Base-by-base conservation (phyloP, 2,888 invertebrate species). In the Vesta saturnalis region DNA sequence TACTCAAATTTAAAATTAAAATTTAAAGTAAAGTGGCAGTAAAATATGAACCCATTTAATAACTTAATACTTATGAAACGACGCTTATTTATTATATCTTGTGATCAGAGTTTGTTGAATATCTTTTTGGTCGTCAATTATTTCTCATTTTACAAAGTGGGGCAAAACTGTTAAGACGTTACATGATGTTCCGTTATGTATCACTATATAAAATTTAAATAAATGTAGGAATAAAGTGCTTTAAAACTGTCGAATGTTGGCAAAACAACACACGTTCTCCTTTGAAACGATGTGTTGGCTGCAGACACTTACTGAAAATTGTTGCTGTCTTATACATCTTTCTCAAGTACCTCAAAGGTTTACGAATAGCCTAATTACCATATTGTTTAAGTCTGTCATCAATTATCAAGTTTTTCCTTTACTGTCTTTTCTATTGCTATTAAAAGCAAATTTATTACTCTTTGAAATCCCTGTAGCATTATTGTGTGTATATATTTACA, bases 321-420 rank as follows among this genome's bases (percentile, higher is more conserved):
- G 18, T 18, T 15, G 18, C 47, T 18, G 18, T 49, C 16, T 49
- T 49, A 18, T 49, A 49, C 18, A 49, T 18, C 47, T 49, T 10
- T 49, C 18, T 18, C 4, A 49, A 18, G 47, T 49, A 15, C 47
- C 18, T 49, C 18, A 18, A 15, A 49, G 16, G 47, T 49, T 49
- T 49, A 49, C 47, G 18, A 15, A 49, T 49, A 15, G 18, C 47
- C 47, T 49, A 49, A 49, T 49, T 49, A 49, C 47, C 47, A 49
- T 49, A 15, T 49, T 49, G 47, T 49, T 49, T 49, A 49, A 49
- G 18, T 49, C 47, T 49, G 15, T 49, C 15, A 49, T 49, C 47
- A 18, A 49, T 49, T 49, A 49, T 49, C 47, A 15, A 12, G 47
- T 49, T 49, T 49, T 18, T 49, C 47, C 18, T 49, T 18, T 49